Conservation (phyloP, 2,888 invertebrate genomes). For the Drosophila glabriapex region DNA sequence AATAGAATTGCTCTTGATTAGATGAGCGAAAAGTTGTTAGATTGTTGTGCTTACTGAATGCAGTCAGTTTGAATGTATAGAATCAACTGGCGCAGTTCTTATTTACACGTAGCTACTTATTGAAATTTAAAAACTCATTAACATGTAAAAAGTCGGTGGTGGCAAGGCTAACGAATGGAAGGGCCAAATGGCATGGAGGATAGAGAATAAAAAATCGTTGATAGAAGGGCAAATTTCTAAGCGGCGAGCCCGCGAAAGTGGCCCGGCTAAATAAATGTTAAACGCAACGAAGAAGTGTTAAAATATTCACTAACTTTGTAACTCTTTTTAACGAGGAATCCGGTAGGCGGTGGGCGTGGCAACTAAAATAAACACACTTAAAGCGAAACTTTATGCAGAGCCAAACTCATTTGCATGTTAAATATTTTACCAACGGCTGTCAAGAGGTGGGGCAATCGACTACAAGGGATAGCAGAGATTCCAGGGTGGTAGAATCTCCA, state of each 20-base stretch:
- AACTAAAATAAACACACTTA: slow-evolving; percentile 81
- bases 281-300: slow-evolving; percentile 76
- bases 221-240: slow-evolving; percentile 6
- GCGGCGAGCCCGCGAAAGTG: slow-evolving; percentile 54
- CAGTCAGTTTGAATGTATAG: background rate
- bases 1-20: slow-evolving; percentile 45
- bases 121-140: slow-evolving; percentile 71
- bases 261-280: slow-evolving; percentile 75
- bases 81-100: slow-evolving; percentile 13
- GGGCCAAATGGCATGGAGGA: slow-evolving; percentile 14
- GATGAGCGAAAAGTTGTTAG: slow-evolving; percentile 18
- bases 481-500: slow-evolving; percentile 7
- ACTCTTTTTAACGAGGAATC: slow-evolving; percentile 77
- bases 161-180: background rate
- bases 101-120: slow-evolving; percentile 31
- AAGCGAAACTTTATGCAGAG: slow-evolving; percentile 80
- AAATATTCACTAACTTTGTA: slow-evolving; percentile 81
- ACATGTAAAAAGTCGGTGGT: slow-evolving; percentile 41
- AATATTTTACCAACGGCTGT: slow-evolving; percentile 71
- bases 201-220: background rate
- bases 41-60: background rate
- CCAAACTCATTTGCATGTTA: slow-evolving; percentile 80
- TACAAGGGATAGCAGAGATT: slow-evolving; percentile 12
- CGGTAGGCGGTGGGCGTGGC: slow-evolving; percentile 52
- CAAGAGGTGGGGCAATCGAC: slow-evolving; percentile 11